Percentiles rank a stretch among this genome's conserved stretches.
Evolutionary conservation across 2,797 vertebrate species (phyloP).

Genomic region (Aeoliscus strigatus): DNA sequence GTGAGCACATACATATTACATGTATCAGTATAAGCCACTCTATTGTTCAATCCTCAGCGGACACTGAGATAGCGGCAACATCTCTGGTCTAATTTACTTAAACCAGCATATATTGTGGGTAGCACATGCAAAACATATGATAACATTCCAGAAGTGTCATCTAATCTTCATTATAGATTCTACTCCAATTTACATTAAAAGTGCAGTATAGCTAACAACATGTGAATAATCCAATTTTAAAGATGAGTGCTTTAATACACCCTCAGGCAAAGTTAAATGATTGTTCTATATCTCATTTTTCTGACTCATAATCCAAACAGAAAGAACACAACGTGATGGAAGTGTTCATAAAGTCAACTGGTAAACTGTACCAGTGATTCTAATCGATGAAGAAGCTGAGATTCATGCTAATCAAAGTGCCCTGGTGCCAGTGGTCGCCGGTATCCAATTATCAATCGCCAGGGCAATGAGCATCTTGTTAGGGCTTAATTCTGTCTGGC

Average conservation of each 20-base stretch:
- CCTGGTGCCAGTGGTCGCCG: slow-evolving; percentile 28
- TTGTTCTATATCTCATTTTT: slow-evolving; percentile 12
- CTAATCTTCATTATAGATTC: slow-evolving; percentile 18
- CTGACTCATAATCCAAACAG: slow-evolving; percentile 12
- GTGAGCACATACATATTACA: slow-evolving; percentile 1
- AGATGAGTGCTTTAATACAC: slow-evolving; percentile 30
- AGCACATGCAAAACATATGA: slow-evolving; percentile 15
- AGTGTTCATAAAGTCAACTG: slow-evolving; percentile 19
- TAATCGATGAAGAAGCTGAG: slow-evolving; percentile 31
- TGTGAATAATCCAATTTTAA: slow-evolving; percentile 23
- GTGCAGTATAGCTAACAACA: slow-evolving; percentile 29
- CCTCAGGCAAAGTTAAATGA: slow-evolving; percentile 19
- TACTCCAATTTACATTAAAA: slow-evolving; percentile 25
- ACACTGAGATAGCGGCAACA: slow-evolving; percentile 26
- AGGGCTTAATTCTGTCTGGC: slow-evolving; percentile 55
- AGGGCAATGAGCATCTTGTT: slow-evolving; percentile 55
- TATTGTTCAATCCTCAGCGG: slow-evolving; percentile 12
- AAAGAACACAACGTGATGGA: slow-evolving; percentile 32
- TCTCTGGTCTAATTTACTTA: slow-evolving; percentile 39
- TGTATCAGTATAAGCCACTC: slow-evolving; percentile 7
- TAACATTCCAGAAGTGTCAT: slow-evolving; percentile 19
- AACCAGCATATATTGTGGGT: slow-evolving; percentile 6
- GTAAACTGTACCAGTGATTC: slow-evolving; percentile 26
- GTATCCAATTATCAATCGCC: slow-evolving; percentile 57
- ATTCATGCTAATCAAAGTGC: slow-evolving; percentile 43